A percentile compares a stretch with the other conserved stretches of the same genome.
These are phyloP conservation scores for Drosophila elegans DNA, from an alignment of 1,140 invertebrate genomes.

Conservation along the genomic window DNA sequence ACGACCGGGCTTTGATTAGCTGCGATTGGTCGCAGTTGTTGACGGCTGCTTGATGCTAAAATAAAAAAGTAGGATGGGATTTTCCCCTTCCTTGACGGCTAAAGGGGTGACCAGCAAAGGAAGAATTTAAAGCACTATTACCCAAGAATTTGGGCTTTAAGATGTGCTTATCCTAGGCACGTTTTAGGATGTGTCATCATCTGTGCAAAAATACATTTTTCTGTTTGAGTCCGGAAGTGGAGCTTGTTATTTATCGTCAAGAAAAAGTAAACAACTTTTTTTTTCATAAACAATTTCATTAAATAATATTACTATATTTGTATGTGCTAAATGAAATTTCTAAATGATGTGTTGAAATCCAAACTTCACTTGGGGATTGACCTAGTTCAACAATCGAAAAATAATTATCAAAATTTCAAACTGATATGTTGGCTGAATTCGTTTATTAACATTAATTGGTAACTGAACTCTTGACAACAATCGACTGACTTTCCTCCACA, in stretches of 20 bases:
- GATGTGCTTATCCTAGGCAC: background rate
- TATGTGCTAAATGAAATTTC: background rate
- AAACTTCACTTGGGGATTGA: no score
- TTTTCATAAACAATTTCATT: no score
- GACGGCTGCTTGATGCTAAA: conserved; percentile 15
- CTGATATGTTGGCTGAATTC: background rate
- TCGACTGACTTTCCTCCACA: background rate
- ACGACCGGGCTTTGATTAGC: conserved; percentile 44
- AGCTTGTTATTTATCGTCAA: no score
- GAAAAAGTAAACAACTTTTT: no score
- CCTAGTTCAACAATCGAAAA: background rate
- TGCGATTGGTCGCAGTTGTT: conserved; percentile 46
- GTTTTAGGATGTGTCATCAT: no score
- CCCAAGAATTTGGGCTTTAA: background rate
- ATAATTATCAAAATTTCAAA: conserved; percentile 1
- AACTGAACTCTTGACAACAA: background rate
- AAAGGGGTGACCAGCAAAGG: background rate
- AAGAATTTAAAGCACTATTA: no score
- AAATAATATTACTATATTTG: no score
- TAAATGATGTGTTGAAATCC: no score
- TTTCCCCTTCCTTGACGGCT: background rate
- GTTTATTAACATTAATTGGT: conserved; percentile 1
- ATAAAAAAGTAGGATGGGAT: conserved; percentile 23
- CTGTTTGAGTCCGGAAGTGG: no score
- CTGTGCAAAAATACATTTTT: no score